Base-by-base conservation (phyloP, 2,888 invertebrate genomes). In the Stenodema calcarata region DNA sequence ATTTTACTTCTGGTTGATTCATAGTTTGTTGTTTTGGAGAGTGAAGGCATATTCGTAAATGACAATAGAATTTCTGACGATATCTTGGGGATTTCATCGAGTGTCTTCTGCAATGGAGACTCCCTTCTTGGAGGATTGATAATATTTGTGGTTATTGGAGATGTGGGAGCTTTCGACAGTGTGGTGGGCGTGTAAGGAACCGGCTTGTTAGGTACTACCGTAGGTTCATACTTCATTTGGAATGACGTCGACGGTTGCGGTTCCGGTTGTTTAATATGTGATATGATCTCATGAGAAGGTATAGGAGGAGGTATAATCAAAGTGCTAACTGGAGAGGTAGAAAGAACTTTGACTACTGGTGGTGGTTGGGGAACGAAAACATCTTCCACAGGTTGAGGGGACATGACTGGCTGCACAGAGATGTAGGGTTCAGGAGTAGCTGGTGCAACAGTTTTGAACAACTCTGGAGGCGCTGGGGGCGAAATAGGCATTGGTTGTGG, bases 31-130 rank as follows among this genome's bases (percentile, higher is more conserved):
- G 73, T 30, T 18, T 27, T 84, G 3, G 73, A 47, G 18, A 84
- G 42, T n/a, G 84, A 84, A 11, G 73, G 70, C 30, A 84, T 73
- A 9, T 84, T 84, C 47, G 50, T 44, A 3, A 84, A 23, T 2
- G 84, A 84, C 7, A 75, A 84, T 11, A 84, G 75, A 44, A 84
- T 84, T 84, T 84, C 84, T n/a, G 84, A 84, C 3, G 84, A 84
- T 18, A 84, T 14, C 28, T 84, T 84, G n/a, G 84, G 84, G 14
- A 84, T 84, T 47, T 84, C 84, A 18, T 84, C 84, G 7, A 84
- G 28, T 30, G 73, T 70, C 41, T 84, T 84, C 30, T 84, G 84
- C 28, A 84, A 23, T 12, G 84, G 84, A n/a, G 84, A 84, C 47
- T 84, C 84, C 28, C 84, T 73, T 44, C 84, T 84, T 11, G 73